These are phyloP conservation scores for Isoperla grammatica DNA, from an alignment of 2,888 invertebrate genomes.

Conservation along the genomic window DNA sequence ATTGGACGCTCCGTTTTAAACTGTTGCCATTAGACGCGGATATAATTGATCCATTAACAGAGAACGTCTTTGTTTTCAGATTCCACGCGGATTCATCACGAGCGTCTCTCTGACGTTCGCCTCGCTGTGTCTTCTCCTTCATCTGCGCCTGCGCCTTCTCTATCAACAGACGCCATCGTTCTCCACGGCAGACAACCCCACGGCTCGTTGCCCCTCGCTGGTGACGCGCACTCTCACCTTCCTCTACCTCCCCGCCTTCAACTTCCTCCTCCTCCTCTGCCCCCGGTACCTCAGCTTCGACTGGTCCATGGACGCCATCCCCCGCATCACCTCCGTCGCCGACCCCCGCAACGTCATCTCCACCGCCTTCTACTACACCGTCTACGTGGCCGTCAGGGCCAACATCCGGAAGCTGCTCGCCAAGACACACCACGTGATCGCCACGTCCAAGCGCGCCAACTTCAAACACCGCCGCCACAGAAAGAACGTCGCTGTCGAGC, in stretches of 20 bases:
- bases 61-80: constrained; percentile 8
- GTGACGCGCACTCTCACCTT: constrained; percentile 85
- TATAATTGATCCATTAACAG: too few species aligned
- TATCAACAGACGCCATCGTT: constrained; percentile 70
- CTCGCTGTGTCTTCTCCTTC: constrained; percentile 62
- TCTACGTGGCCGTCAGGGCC: constrained; percentile 17
- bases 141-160: constrained; percentile 73
- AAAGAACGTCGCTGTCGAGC: background rate
- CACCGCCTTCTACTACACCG: constrained; percentile 63
- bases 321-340: constrained; percentile 68
- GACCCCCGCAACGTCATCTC: constrained; percentile 78
- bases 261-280: constrained; percentile 79
- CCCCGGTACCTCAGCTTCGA: constrained; percentile 91
- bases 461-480: too few species aligned
- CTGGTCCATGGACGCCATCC: constrained; percentile 98
- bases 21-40: too few species aligned
- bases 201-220: constrained; percentile 77
- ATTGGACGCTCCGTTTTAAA: too few species aligned
- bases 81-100: constrained; percentile 44
- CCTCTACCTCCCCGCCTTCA: constrained; percentile 85
- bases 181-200: constrained; percentile 93
- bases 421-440: background rate
- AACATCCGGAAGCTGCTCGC: background rate
- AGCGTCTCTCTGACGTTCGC: constrained; percentile 63
- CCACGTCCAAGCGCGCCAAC: background rate